These are phyloP conservation scores for Lordiphosa mommai DNA, from an alignment of 1,140 invertebrate species.

Conservation along the genomic window DNA sequence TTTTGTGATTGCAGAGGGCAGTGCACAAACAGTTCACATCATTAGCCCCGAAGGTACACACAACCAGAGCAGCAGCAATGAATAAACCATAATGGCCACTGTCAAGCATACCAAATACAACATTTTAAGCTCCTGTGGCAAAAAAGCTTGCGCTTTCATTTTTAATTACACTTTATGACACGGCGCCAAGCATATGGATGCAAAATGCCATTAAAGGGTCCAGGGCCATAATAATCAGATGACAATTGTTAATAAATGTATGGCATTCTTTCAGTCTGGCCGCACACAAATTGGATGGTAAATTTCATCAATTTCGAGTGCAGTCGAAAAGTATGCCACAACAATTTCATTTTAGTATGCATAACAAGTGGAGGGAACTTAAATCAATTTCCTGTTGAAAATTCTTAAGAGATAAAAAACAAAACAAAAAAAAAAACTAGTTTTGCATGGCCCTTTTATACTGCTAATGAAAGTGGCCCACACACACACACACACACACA, in stretches of 20 bases:
- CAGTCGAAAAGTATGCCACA: conserved; percentile 2
- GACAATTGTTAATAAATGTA: conserved; percentile 7
- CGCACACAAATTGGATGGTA: not conserved
- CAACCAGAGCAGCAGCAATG: conserved; percentile 16
- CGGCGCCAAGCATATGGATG: not conserved
- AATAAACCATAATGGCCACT: conserved; percentile 1
- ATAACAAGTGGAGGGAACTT: conserved; percentile 11
- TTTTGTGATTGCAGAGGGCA: conserved; percentile 57
- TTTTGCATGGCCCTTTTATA: conserved; percentile 39
- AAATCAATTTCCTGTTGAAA: conserved; percentile 38
- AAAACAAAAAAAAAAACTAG: not conserved
- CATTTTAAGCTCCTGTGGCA: conserved; percentile 25
- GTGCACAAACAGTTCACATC: conserved; percentile 59
- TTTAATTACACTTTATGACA: conserved; percentile 52
- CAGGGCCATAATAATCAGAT: not conserved
- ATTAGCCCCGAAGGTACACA: conserved; percentile 50
- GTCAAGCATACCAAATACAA: conserved; percentile 20
- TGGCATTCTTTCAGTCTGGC: conserved; percentile 9
- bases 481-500: not conserved
- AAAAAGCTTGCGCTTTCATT: conserved; percentile 40
- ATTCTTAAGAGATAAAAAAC: conserved; percentile 6
- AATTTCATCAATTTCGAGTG: conserved; percentile 4
- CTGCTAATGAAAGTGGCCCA: conserved; percentile 32
- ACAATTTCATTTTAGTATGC: not conserved
- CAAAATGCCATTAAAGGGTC: conserved; percentile 5